Conservation (phyloP, 2,113 vertebrate genomes). For the Pachyramphus minor region DNA sequence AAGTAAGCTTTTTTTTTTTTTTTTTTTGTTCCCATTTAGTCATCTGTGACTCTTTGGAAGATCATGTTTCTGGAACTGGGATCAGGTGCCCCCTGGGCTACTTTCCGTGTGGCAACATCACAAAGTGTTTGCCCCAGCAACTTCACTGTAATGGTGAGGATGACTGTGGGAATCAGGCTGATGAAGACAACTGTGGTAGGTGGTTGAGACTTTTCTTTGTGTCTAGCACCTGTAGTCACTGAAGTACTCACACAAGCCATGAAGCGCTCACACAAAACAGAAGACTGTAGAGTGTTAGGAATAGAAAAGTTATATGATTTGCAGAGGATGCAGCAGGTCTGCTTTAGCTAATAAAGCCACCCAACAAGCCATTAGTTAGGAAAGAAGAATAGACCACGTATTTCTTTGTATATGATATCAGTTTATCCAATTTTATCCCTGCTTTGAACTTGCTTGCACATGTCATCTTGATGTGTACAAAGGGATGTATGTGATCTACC, state of each 20-base stretch:
- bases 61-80: constrained; percentile 61
- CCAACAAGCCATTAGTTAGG: background rate
- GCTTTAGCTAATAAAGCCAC: background rate
- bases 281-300: background rate
- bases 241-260: no score
- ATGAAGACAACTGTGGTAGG: constrained; percentile 94
- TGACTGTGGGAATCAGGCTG: constrained; percentile 90
- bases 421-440: background rate
- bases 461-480: background rate
- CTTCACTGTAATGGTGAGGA: constrained; percentile 92
- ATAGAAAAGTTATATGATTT: background rate
- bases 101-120: constrained; percentile 92
- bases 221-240: background rate
- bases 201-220: background rate
- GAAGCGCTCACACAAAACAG: background rate
- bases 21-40: constrained; percentile 48
- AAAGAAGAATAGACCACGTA: background rate
- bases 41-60: constrained; percentile 64
- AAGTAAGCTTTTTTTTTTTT: background rate
- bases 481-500: background rate
- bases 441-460: background rate
- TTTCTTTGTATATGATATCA: background rate
- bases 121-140: constrained; percentile 87
- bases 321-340: background rate
- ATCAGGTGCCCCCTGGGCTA: constrained; percentile 83